Evolutionary conservation across 2,113 vertebrate species (phyloP).

Genomic region (Abramis brama): DNA sequence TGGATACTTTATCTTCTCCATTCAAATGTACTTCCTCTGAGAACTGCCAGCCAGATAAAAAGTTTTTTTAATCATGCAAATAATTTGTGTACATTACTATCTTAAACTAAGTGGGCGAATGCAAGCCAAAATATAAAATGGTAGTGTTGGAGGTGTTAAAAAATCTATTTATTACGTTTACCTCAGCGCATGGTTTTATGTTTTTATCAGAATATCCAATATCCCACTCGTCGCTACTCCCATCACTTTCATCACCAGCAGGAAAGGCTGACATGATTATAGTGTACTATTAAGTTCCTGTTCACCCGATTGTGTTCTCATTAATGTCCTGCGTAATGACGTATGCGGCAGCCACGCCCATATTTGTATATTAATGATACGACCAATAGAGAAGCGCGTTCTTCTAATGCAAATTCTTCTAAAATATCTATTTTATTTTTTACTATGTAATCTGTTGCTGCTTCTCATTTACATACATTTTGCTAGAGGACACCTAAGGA

Average conservation of each 20-base stretch:
- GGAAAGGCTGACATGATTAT: slow-evolving; percentile 62
- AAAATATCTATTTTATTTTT: neutral
- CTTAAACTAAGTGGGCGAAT: neutral
- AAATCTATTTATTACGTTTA: slow-evolving; percentile 9
- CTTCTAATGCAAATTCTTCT: neutral
- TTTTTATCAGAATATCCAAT: slow-evolving; percentile 43
- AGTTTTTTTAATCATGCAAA: neutral
- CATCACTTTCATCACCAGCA: slow-evolving; percentile 75
- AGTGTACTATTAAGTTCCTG: neutral
- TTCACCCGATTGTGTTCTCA: neutral
- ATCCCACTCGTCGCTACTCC: slow-evolving; percentile 72
- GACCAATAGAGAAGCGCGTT: neutral
- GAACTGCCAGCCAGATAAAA: slow-evolving; percentile 39
- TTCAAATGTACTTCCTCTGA: neutral
- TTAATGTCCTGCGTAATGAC: neutral
- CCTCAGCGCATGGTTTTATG: slow-evolving; percentile 27
- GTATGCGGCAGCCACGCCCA: neutral
- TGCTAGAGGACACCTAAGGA: no score
- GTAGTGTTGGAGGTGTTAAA: neutral
- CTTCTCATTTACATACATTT: neutral
- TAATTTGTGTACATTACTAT: neutral
- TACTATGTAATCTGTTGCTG: neutral
- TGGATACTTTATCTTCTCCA: slow-evolving; percentile 52
- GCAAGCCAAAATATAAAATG: neutral
- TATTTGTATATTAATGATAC: neutral